Evolutionary conservation across 1,140 invertebrate species (phyloP), one percentile per base, ranked within the genome.

Genomic region (Danaus melanippus): DNA sequence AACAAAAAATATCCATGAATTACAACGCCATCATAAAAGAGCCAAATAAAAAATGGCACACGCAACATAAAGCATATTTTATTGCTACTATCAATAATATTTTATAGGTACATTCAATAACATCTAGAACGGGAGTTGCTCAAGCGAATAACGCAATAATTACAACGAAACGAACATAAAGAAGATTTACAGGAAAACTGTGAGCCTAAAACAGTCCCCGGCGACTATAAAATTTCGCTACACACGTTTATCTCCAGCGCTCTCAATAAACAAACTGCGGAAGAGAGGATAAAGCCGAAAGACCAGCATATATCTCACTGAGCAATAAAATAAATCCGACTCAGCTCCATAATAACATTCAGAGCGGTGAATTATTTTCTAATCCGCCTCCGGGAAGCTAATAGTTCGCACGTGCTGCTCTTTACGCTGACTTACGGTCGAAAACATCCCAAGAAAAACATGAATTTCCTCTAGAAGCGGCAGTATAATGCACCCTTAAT

Each of bases 311-410:
- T 77, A 82, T 85, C 80, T 81, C 69, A 60, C 58, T 50, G 12
- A 50, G 72, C 76, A 83, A 84, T 86, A 84, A 86, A 86, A 86
- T 86, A 86, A 84, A 86, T 86, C 83, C 78, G 62, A 56, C 67
- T 67, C 65, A 48, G 66, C 67, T 69, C 79, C 76, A 79, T 84
- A 85, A 85, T 84, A 84, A 83, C 77, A 85, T 83, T 80, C 74
- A 70, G 71, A 72, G 71, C 58, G 74, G 64, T 86, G 80, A 86
- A 86, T 86, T 84, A 86, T 86, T 84, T 84, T 86, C 83, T 86
- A 84, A 86, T 86, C 78, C 79, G 60, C 50, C 59, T 71, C 64
- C 71, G 74, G 71, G 71, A 71, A 75, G 80, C 83, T 84, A 86
- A 86, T 86, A 86, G 80, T 84, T 79, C 65, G 79, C 80, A 86